A percentile compares a stretch with the other conserved stretches of the same genome.
These are phyloP conservation scores for Sterrhoptilus dennistouni DNA, from an alignment of 2,113 vertebrate species.

Conservation along the genomic window DNA sequence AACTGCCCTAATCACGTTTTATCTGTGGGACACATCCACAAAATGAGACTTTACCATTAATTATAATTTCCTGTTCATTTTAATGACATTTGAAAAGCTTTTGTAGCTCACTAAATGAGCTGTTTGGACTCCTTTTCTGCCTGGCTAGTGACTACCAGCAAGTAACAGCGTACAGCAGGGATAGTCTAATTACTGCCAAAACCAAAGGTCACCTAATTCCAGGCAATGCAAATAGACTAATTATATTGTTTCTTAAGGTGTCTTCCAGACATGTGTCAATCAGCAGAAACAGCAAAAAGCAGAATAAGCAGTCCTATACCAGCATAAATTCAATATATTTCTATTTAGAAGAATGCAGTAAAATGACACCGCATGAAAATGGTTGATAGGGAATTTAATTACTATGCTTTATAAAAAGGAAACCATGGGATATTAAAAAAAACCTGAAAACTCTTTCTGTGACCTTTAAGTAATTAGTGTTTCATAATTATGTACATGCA, in stretches of 20 bases:
- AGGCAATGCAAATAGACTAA: constrained; percentile 85
- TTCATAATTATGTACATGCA: neutral
- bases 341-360: neutral
- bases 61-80: constrained; percentile 70
- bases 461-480: constrained; percentile 43
- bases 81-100: constrained; percentile 71
- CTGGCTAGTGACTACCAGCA: constrained; percentile 70
- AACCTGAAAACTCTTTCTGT: neutral
- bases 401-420: neutral
- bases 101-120: constrained; percentile 77
- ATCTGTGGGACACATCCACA: neutral
- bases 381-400: constrained; percentile 32
- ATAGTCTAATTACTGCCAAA: constrained; percentile 87
- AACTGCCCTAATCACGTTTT: neutral
- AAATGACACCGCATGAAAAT: constrained; percentile 20
- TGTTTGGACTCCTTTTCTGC: constrained; percentile 78
- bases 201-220: constrained; percentile 85
- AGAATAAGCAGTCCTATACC: neutral
- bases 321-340: constrained; percentile 23
- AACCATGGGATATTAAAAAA: neutral
- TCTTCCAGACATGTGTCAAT: constrained; percentile 74
- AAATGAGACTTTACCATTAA: constrained; percentile 12
- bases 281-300: constrained; percentile 66
- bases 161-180: constrained; percentile 32
- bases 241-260: constrained; percentile 78